phyloP scores from a whole-genome alignment of 1,140 invertebrate genomes.

The Formica selysi region DNA sequence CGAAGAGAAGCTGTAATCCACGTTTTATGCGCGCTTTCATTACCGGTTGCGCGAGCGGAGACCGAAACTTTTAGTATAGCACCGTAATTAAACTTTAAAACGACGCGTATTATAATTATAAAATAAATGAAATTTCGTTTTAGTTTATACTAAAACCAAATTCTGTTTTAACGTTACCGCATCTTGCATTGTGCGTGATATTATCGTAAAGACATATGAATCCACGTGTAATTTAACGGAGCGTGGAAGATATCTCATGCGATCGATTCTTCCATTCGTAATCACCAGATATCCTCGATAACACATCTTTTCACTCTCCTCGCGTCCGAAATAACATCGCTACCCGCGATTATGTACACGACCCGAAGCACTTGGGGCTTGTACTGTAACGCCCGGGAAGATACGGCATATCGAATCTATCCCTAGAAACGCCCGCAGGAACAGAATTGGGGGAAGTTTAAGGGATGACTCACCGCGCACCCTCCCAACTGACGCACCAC shows the following conservation, averaged over 20 bases:
- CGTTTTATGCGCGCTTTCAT: slow-evolving; percentile 41
- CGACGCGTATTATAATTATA: slow-evolving; percentile 21
- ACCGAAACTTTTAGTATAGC: background rate
- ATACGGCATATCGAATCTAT: slow-evolving; percentile 59
- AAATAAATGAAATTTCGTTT: background rate
- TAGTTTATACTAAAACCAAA: background rate
- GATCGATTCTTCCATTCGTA: slow-evolving; percentile 13
- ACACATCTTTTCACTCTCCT: slow-evolving; percentile 52
- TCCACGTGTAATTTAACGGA: slow-evolving; percentile 26
- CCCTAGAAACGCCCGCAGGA: slow-evolving; percentile 52
- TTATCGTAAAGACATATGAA: background rate
- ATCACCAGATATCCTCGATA: slow-evolving; percentile 34
- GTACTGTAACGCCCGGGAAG: slow-evolving; percentile 4
- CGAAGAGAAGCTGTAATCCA: slow-evolving; percentile 10
- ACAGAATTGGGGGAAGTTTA: slow-evolving; percentile 57
- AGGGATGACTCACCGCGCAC: slow-evolving; percentile 59
- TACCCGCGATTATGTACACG: slow-evolving; percentile 34
- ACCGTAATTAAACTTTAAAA: slow-evolving; percentile 53
- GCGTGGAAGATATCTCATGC: background rate
- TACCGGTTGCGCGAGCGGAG: background rate
- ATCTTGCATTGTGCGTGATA: background rate
- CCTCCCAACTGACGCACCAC: slow-evolving; percentile 49
- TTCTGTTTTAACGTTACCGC: background rate
- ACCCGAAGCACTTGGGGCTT: slow-evolving; percentile 30
- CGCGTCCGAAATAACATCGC: slow-evolving; percentile 45